Conservation (phyloP, 64 coral and sea anemone genomes). For the Anthopleura sola region DNA sequence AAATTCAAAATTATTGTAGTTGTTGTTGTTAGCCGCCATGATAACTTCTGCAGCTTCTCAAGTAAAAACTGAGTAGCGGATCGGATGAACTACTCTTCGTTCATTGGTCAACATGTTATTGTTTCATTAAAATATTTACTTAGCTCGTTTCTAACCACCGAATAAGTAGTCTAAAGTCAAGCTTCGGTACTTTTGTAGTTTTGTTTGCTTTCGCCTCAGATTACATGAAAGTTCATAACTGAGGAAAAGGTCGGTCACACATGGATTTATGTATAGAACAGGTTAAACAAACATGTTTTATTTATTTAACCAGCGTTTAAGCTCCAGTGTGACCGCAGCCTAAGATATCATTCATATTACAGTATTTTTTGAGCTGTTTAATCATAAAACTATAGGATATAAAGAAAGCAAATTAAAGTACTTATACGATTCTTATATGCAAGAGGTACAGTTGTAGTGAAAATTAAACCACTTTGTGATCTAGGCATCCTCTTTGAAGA, state of each 20-base stretch:
- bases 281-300: conserved; percentile 2
- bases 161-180: too few species aligned
- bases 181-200: not conserved
- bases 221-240: not conserved
- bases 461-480: too few species aligned
- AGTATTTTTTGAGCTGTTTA: too few species aligned
- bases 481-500: too few species aligned
- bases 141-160: too few species aligned
- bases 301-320: not conserved
- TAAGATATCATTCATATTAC: too few species aligned
- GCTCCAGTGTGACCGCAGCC: too few species aligned
- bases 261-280: not conserved
- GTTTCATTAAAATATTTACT: not conserved
- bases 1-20: not conserved
- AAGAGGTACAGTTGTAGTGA: too few species aligned
- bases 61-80: not conserved
- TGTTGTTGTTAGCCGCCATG: not conserved
- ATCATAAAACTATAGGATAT: too few species aligned
- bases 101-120: not conserved
- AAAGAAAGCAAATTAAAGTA: too few species aligned
- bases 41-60: not conserved
- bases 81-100: not conserved
- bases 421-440: too few species aligned
- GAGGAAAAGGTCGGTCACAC: not conserved
- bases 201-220: not conserved